Evolutionary conservation across 2,888 invertebrate genomes (phyloP), one percentile per base, ranked within the genome.

Genomic region (Cloeon dipterum): DNA sequence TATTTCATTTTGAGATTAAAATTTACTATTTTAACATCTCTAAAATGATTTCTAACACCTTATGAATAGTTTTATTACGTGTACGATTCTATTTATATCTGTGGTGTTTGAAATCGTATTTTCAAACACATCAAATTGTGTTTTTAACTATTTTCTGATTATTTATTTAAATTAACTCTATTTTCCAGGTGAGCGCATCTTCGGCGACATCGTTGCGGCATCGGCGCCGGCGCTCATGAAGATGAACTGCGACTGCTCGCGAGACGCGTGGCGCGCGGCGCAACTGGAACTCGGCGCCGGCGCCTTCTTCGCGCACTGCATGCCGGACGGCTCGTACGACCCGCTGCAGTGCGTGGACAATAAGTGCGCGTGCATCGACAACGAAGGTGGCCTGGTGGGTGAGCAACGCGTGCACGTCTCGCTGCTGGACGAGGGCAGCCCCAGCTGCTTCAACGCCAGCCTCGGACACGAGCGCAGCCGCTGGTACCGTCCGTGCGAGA

Each of bases 261-360:
- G 65, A 11, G 56, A 62, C 41, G 58, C 65, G 36, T 53, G 63
- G 38, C 21, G 26, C 20, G 47, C 46, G 23, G 3, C 25, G 13
- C 7, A 18, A 13, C 23, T 32, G 4, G 32, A 32, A 10, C 38
- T 43, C 13, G 44, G 43, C 3, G 42, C 45, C 25, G 41, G 39
- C 5, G 43, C 43, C n/a, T 33, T 26, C 20, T 41, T 37, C n/a
- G 63, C 69, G 3, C 61, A 73, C 4, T 79, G 78, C 48, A 57
- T 66, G 0, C 50, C 65, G 0, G 68, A 72, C 45, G 78, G 78
- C 0, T 67, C 68, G 46, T 77, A 66, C 52, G 69, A 74, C 51
- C 59, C 65, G 1, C 50, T 77, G 7, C 77, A 77, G 46, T 76
- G 76, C 46, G 53, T 69, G 3, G 58, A 55, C 3, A 38, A 49